Evolutionary conservation across 2,113 vertebrate genomes (phyloP).

Genomic region (Pseudolaguvia tuberculata): DNA sequence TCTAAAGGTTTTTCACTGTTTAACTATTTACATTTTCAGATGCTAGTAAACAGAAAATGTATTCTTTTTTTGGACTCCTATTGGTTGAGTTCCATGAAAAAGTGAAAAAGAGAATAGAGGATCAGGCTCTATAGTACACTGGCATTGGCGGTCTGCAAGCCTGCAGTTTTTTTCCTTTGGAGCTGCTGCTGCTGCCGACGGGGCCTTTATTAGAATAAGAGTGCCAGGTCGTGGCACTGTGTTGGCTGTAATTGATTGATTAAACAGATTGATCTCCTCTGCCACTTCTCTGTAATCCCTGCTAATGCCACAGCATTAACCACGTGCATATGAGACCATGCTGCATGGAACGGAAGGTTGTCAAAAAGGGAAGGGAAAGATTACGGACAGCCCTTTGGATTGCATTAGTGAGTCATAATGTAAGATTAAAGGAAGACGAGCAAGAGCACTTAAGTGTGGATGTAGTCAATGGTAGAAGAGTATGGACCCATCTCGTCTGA

Average conservation of each 20-base stretch:
- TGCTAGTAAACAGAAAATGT: neutral
- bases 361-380: conserved; percentile 28
- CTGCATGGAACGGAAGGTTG: conserved; percentile 20
- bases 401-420: conserved; percentile 1
- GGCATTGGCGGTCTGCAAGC: neutral
- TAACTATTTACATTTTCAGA: conserved; percentile 12
- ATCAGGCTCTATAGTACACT: neutral
- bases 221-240: conserved; percentile 7
- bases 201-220: neutral
- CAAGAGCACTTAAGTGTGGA: conserved; percentile 3
- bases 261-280: conserved; percentile 39
- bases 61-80: neutral
- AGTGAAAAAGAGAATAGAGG: neutral
- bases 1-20: neutral
- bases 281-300: conserved; percentile 43
- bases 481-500: neutral
- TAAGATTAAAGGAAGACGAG: neutral
- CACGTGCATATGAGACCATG: conserved; percentile 19
- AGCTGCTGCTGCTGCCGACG: no score
- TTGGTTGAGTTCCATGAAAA: neutral
- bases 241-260: conserved; percentile 42
- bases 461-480: neutral
- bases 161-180: neutral
- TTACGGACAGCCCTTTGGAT: conserved; percentile 10
- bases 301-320: conserved; percentile 40